Evolutionary conservation across 1,140 invertebrate genomes (phyloP), one percentile per base, ranked within the genome.

Genomic region (Drosophila tristis): DNA sequence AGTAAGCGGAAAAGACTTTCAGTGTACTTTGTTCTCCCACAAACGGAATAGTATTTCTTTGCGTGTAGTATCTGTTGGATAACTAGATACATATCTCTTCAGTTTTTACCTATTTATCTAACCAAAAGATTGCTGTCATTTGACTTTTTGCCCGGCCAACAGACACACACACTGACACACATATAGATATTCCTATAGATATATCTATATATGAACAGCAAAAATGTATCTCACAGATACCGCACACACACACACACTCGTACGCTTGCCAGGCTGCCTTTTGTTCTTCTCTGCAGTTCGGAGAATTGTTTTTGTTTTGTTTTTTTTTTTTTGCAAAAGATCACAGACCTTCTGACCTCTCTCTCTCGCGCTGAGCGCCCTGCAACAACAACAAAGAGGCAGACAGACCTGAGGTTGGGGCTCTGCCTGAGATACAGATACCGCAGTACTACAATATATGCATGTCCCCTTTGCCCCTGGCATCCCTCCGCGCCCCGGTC

Each of bases 261-360:
- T 23, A 58, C 58, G 49, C 49, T 39, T 11, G 42, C 44, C 72
- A 74, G 60, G 60, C 72, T 75, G 72, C 72, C 72, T 75, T 75
- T 75, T 75, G 71, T 75, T 75, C 68, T 72, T 74, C 58, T 63
- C 75, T 65, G 73, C 74, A 77, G 72, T 77, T 77, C 57, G 73
- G 50, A 57, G 74, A 76, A 76, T 68, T 49, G 35, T 51, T 26
- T 35, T 44, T 53, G 25, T 45, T 25, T 53, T 6, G 26, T n/a
- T 9, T 23, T 54, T 76, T 81, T 80, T 79, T 74, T 65, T 78
- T 81, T 87, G 82, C 76, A 82, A 78, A 87, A 87, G 82, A 87
- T 87, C 82, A 87, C 82, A 87, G 82, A 90, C 85, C 86, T 90
- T 89, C 85, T 89, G 85, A 90, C 86, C 85, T 90, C 65, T 61